Evolutionary conservation across 2,888 invertebrate genomes (phyloP).

Genomic region (Ectemnius lituratus): DNA sequence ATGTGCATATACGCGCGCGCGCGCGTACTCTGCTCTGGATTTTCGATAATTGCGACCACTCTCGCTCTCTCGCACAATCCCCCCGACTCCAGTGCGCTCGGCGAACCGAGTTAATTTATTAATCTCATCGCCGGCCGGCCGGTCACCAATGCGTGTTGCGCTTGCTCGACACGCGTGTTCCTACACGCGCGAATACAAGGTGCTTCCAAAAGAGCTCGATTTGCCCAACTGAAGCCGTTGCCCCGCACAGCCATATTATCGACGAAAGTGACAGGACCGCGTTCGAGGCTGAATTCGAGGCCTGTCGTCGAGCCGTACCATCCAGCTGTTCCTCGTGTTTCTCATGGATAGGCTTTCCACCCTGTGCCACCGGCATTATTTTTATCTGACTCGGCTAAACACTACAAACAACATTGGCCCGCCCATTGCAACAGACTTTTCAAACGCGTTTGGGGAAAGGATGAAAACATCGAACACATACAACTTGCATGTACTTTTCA

Average conservation of each 20-base stretch:
- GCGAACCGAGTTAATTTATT: conserved; percentile 59
- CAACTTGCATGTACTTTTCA: too few species aligned
- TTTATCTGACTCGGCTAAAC: too few species aligned
- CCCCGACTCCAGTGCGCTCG: conserved; percentile 28
- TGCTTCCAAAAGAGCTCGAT: conserved; percentile 41
- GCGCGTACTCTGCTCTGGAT: conserved; percentile 19
- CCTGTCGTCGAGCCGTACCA: background rate
- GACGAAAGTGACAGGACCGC: background rate
- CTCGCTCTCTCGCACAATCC: conserved; percentile 30
- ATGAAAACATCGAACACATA: too few species aligned
- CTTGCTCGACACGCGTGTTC: background rate
- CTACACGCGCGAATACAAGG: conserved; percentile 41
- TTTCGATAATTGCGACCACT: conserved; percentile 55
- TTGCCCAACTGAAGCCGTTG: background rate
- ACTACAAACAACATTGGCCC: too few species aligned
- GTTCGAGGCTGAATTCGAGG: background rate
- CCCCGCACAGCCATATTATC: background rate
- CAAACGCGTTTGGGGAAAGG: too few species aligned
- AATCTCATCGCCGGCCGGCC: conserved; percentile 50
- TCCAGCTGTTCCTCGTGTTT: background rate
- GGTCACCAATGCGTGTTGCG: conserved; percentile 25
- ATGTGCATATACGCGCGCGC: conserved; percentile 1
- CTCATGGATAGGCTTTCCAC: too few species aligned
- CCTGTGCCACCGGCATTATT: too few species aligned
- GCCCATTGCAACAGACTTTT: too few species aligned